Percentiles rank a stretch among this genome's conserved stretches.
These are phyloP conservation scores for Acronicta psi DNA, from an alignment of 2,888 invertebrate species.

Conservation along the genomic window DNA sequence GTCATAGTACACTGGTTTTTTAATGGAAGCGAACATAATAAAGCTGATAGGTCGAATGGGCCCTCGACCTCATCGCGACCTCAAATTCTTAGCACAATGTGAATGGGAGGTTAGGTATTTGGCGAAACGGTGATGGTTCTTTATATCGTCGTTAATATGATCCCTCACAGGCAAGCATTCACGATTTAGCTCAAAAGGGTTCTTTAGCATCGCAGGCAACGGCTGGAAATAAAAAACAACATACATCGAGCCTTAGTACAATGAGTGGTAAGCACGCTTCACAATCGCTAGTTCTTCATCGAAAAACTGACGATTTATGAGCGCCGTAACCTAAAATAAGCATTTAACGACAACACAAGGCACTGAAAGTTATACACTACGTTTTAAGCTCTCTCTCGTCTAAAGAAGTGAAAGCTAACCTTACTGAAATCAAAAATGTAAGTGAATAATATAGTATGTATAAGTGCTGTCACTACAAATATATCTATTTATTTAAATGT, in stretches of 20 bases:
- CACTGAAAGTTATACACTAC: slow-evolving; percentile 53
- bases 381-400: slow-evolving; percentile 46
- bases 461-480: slow-evolving; percentile 66
- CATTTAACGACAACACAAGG: slow-evolving; percentile 80
- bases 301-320: slow-evolving; percentile 76
- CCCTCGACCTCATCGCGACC: slow-evolving; percentile 62
- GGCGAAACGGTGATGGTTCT: slow-evolving; percentile 86
- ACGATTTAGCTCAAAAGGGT: slow-evolving; percentile 89
- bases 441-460: slow-evolving; percentile 60
- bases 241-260: slow-evolving; percentile 89
- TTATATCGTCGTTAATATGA: slow-evolving; percentile 88
- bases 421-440: slow-evolving; percentile 61
- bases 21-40: slow-evolving; percentile 81
- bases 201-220: slow-evolving; percentile 89
- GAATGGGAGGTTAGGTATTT: slow-evolving; percentile 85
- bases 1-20: slow-evolving; percentile 84
- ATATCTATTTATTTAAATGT: slow-evolving; percentile 46
- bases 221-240: slow-evolving; percentile 90
- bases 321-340: slow-evolving; percentile 80
- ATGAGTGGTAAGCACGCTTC: slow-evolving; percentile 77
- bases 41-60: slow-evolving; percentile 74
- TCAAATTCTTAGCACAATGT: slow-evolving; percentile 85
- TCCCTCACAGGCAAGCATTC: slow-evolving; percentile 89
- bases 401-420: slow-evolving; percentile 62
- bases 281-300: slow-evolving; percentile 73